Base-by-base conservation (phyloP, 2,113 vertebrate genomes). In the Paedocypris sp. region DNA sequence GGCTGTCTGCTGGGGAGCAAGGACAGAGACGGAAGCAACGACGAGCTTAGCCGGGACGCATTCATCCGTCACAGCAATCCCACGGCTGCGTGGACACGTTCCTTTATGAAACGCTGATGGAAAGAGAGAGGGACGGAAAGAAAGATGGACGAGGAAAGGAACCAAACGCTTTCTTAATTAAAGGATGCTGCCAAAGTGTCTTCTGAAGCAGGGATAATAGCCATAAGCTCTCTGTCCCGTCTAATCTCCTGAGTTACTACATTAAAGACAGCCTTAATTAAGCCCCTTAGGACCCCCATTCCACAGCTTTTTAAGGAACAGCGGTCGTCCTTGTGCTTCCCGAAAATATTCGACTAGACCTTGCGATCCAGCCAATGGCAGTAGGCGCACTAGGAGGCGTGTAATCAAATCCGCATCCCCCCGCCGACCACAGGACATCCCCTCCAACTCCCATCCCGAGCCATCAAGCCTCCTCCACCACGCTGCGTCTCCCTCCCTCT, bases 211-310 rank as follows among this genome's bases (percentile, higher is more conserved):
- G 61, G 69, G 54, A 64, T 64, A 67, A 59, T 48, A 38, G 31
- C 54, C 38, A 51, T 66, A 67, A 60, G 60, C 64, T 72, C 68
- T 52, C 56, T 48, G 54, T 73, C 69, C 57, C 43, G 68, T 62
- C 57, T 73, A 71, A 71, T 73, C 70, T 69, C 73, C 54, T 64
- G 64, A 67, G 57, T 67, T 65, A 64, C 60, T 68, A 66, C 66
- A 72, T 65, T 70, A 71, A 69, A 72, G 58, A 67, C 54, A 62
- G 31, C 33, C 41, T 69, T 69, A 75, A 72, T 73, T 67, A 71
- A 71, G 59, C 65, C 60, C 67, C 66, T 62, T 41, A 68, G 68
- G 66, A 66, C 50, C 52, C 19, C 45, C 3, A 15, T 58, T 18
- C 7, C 18, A 43, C 15, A 43, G 39, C 54, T 31, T 58, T n/a